Percentiles rank a stretch among this genome's conserved stretches.
Conservation (phyloP, 2,888 invertebrate genomes). For the Patella pellucida region DNA sequence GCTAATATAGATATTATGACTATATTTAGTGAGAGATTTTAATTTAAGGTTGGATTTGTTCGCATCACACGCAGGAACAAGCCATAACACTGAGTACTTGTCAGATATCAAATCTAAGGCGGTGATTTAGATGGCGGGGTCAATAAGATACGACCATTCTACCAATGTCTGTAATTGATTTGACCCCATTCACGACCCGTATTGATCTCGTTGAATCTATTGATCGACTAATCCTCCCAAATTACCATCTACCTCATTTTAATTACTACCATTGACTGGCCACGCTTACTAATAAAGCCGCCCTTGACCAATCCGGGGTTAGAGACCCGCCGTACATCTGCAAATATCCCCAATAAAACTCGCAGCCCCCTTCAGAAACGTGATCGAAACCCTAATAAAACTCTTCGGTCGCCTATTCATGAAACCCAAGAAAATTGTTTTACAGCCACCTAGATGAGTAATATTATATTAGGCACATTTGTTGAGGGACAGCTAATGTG, state of each 20-base stretch:
- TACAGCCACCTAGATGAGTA: background rate
- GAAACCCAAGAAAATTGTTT: background rate
- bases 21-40: no score
- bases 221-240: constrained; percentile 8
- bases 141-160: background rate
- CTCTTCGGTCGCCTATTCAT: background rate
- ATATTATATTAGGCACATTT: constrained; percentile 5
- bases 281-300: constrained; percentile 9
- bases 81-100: background rate
- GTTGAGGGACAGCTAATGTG: background rate
- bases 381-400: constrained; percentile 7
- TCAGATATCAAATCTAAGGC: constrained; percentile 1
- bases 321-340: constrained; percentile 1
- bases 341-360: constrained; percentile 2
- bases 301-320: constrained; percentile 10
- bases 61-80: no score
- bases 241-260: constrained; percentile 11
- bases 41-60: no score
- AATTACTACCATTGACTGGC: constrained; percentile 9
- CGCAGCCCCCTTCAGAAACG: background rate
- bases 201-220: constrained; percentile 1
- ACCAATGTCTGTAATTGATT: constrained; percentile 7
- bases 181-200: constrained; percentile 10
- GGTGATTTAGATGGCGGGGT: background rate
- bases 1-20: no score